Evolutionary conservation across 1,140 invertebrate genomes (phyloP).

Genomic region (Drosophila teissieri): DNA sequence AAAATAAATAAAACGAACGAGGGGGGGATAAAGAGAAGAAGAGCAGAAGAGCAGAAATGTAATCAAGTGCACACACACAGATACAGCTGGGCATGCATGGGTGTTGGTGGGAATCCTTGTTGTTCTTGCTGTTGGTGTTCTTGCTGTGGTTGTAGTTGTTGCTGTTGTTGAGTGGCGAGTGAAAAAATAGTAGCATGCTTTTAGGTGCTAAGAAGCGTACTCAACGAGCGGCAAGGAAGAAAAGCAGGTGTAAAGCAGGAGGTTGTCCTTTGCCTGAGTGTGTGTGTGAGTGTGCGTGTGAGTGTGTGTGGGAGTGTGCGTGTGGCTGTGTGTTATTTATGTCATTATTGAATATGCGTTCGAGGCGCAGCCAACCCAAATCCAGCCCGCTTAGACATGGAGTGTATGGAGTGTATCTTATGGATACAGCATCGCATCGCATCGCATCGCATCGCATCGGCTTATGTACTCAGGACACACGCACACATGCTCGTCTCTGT

Average conservation of each 20-base stretch:
- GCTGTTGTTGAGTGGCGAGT: constrained; percentile 31
- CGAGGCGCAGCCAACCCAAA: constrained; percentile 65
- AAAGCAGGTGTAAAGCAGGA: constrained; percentile 10
- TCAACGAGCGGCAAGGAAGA: constrained; percentile 32
- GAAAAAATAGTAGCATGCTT: constrained; percentile 74
- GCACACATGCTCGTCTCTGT: constrained; percentile 10
- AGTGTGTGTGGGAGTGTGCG: neutral
- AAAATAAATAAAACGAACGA: neutral
- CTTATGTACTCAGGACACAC: constrained; percentile 56
- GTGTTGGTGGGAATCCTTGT: constrained; percentile 12
- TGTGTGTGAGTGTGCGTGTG: constrained; percentile 22
- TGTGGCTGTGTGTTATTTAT: constrained; percentile 64
- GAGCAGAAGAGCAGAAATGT: constrained; percentile 64
- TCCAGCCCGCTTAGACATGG: constrained; percentile 64
- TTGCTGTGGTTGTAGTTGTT: neutral
- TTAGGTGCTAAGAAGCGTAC: constrained; percentile 81
- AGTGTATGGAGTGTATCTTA: constrained; percentile 54
- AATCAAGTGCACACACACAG: constrained; percentile 71
- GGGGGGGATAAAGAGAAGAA: constrained; percentile 15
- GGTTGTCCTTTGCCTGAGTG: neutral
- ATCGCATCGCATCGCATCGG: constrained; percentile 29
- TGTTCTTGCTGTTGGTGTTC: constrained; percentile 1
- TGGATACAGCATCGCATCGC: constrained; percentile 32
- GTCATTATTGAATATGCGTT: constrained; percentile 83
- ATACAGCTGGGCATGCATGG: constrained; percentile 12